phyloP scores from a whole-genome alignment of 2,797 vertebrate genomes.

The Etheostoma nigrum region DNA sequence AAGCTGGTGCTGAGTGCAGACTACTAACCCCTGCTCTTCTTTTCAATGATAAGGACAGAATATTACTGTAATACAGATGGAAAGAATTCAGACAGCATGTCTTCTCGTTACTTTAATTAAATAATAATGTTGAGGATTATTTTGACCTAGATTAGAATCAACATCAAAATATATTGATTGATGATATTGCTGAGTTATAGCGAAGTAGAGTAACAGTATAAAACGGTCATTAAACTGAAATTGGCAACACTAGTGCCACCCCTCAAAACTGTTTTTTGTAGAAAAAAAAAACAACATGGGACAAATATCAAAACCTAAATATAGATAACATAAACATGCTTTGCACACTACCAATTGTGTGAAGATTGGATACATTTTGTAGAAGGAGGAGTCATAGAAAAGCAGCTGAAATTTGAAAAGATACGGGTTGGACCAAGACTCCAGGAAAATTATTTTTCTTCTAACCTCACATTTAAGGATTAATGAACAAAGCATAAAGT shows the following conservation, averaged over 20 bases:
- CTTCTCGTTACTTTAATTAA: conserved; percentile 22
- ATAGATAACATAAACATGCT: conserved; percentile 1
- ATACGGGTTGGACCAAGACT: not conserved
- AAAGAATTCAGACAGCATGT: not conserved
- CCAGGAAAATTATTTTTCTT: not conserved
- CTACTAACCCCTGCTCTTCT: not conserved
- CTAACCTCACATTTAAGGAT: not conserved
- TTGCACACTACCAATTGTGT: not conserved
- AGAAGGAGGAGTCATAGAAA: not conserved
- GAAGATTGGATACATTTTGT: not conserved
- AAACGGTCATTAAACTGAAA: too few species aligned
- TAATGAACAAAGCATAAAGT: not conserved
- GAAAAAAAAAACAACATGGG: not conserved
- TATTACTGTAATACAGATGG: not conserved
- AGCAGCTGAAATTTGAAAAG: not conserved
- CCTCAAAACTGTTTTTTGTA: not conserved
- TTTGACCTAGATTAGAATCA: not conserved
- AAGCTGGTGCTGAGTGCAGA: conserved; percentile 9
- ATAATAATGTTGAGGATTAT: not conserved
- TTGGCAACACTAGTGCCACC: too few species aligned
- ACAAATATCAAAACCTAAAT: conserved; percentile 11
- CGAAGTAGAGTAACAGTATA: not conserved
- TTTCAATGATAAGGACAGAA: conserved; percentile 9
- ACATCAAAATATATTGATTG: not conserved
- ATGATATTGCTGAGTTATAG: not conserved